Evolutionary conservation across 2,113 vertebrate genomes (phyloP).

Genomic region (Ornithorhynchus anatinus): DNA sequence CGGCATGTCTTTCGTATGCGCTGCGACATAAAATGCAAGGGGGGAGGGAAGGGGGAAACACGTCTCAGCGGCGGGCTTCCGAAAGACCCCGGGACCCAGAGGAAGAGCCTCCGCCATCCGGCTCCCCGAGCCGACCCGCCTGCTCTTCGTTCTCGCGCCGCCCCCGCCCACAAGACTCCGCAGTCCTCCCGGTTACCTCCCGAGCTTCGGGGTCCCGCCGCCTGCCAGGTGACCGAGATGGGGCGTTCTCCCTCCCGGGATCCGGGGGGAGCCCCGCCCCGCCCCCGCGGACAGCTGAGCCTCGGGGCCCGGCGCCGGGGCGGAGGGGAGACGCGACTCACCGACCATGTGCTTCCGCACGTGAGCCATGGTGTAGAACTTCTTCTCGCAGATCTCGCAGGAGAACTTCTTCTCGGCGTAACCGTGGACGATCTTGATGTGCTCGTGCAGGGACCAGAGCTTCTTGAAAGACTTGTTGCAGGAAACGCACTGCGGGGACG

Average conservation of each 20-base stretch:
- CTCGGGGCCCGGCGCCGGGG: too few species aligned
- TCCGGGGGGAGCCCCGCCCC: too few species aligned
- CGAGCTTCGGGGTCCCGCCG: too few species aligned
- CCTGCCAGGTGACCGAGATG: too few species aligned
- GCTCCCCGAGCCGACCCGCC: too few species aligned
- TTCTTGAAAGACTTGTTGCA: conserved; percentile 99
- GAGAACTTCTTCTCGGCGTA: conserved; percentile 99
- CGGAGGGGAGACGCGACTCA: conserved; percentile 74
- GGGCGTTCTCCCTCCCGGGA: too few species aligned
- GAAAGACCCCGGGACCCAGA: too few species aligned
- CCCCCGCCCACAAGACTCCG: too few species aligned
- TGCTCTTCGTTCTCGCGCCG: too few species aligned
- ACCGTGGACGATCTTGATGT: conserved; percentile 98
- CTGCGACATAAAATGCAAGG: conserved; percentile 71
- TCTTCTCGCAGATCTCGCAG: conserved; percentile 98
- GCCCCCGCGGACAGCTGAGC: too few species aligned
- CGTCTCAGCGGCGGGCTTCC: conserved; percentile 96
- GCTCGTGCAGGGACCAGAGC: conserved; percentile 98
- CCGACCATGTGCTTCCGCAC: conserved; percentile 98
- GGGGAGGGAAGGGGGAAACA: background rate
- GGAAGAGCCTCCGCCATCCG: too few species aligned
- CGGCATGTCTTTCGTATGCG: conserved; percentile 98
- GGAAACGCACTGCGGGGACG: conserved; percentile 85
- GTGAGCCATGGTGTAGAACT: conserved; percentile 99
- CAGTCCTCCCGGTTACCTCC: too few species aligned